A percentile compares a stretch with the other conserved stretches of the same genome.
phyloP scores from a whole-genome alignment of 2,888 invertebrate genomes.

The Hypsopygia costalis region DNA sequence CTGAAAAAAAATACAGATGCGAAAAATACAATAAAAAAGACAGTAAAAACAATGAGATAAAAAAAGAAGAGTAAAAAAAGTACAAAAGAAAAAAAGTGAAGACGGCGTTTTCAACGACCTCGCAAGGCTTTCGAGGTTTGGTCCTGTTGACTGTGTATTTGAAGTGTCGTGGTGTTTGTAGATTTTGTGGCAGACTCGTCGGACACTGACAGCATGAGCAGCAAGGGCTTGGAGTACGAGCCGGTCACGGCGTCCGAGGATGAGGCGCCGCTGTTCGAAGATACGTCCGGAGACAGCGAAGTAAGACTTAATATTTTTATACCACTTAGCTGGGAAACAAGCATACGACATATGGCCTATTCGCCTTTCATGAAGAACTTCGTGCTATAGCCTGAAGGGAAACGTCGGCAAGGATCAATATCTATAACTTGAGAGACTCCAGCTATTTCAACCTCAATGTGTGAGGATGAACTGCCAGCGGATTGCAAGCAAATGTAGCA shows the following conservation, averaged over 20 bases:
- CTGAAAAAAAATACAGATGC: background rate
- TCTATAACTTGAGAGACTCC: too few species aligned
- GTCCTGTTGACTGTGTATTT: slow-evolving; percentile 19
- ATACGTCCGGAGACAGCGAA: slow-evolving; percentile 78
- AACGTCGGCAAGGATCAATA: too few species aligned
- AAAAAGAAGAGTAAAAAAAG: slow-evolving; percentile 6
- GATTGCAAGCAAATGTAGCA: too few species aligned
- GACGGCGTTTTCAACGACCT: too few species aligned
- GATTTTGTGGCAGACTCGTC: slow-evolving; percentile 77
- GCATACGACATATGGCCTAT: too few species aligned
- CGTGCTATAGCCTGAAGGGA: too few species aligned
- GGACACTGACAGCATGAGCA: slow-evolving; percentile 60
- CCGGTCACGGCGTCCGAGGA: slow-evolving; percentile 74
- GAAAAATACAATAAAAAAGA: slow-evolving; percentile 2
- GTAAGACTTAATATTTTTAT: slow-evolving; percentile 34
- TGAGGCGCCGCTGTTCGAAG: slow-evolving; percentile 47
- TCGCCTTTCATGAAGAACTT: too few species aligned
- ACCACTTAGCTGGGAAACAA: too few species aligned
- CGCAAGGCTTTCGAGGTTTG: slow-evolving; percentile 16
- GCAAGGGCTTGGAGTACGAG: slow-evolving; percentile 64
- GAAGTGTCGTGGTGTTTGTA: slow-evolving; percentile 52
- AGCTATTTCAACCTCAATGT: too few species aligned
- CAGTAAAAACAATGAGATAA: slow-evolving; percentile 5
- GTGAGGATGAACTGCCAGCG: too few species aligned
- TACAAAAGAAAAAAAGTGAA: slow-evolving; percentile 6